Evolutionary conservation across 2,113 vertebrate genomes (phyloP).

Genomic region (Sciurus niger): DNA sequence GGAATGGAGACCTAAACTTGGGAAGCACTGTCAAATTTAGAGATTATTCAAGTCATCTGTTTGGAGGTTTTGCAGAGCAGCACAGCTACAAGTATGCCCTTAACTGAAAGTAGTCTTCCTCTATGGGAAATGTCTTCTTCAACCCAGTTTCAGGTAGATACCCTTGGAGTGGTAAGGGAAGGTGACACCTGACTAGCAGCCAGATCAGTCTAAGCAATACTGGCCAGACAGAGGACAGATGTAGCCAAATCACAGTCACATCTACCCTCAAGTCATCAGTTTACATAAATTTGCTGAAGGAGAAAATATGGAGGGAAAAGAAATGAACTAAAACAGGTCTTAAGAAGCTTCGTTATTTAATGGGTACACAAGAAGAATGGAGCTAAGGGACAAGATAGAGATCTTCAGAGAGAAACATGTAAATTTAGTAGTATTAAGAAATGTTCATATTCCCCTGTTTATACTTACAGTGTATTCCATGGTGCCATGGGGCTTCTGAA

Average conservation of each 20-base stretch:
- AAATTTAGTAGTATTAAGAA: background rate
- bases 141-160: background rate
- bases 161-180: background rate
- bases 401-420: background rate
- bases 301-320: background rate
- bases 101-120: background rate
- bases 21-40: background rate
- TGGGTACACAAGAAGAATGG: background rate
- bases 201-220: background rate
- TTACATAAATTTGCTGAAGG: background rate
- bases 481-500: constrained; percentile 90
- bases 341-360: background rate
- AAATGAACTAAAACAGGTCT: background rate
- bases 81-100: background rate
- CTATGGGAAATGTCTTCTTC: background rate
- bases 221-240: background rate
- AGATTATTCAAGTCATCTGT: constrained; percentile 2
- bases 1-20: background rate
- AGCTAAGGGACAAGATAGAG: background rate
- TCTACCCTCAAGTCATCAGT: background rate
- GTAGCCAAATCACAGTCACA: background rate
- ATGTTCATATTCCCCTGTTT: background rate
- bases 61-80: background rate
- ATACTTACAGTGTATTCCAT: constrained; percentile 90
- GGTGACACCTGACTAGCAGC: background rate